Evolutionary conservation across 2,113 vertebrate species (phyloP), one percentile per base, ranked within the genome.

Genomic region (Alectura lathami): DNA sequence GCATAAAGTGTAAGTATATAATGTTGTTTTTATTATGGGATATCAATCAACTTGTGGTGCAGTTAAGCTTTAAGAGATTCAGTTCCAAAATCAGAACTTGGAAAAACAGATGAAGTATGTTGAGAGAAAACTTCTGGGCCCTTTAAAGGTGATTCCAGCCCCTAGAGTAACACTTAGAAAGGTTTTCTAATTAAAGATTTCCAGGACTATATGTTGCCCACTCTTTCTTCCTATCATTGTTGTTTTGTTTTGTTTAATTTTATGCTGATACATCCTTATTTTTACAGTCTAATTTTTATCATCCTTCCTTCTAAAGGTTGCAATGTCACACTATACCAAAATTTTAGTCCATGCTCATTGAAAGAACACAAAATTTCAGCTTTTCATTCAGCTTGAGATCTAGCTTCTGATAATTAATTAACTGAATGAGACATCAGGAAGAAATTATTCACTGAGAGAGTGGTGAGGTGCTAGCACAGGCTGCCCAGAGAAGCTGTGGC

Each of bases 31-130:
- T 45, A 6, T 30, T 48, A 27, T 3, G 21, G 75, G 18, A 56
- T 50, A 48, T 48, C 21, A 45, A 14, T 38, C 12, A 59, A 26
- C 11, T 89, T 89, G 21, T 7, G 64, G 5, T 13, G 6, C 60
- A 53, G 8, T 4, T 48, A 40, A 72, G 1, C 1, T 0, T 36
- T 36, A 13, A 57, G 5, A 12, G 3, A 51, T 21, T 63, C 22
- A n/a, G 8, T 48, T 4, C 13, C 54, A 34, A 77, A 74, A 51
- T 47, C 24, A 60, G 11, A 47, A 7, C n/a, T 76, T n/a, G 17
- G 27, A 62, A 60, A 74, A 38, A 5, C 1, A 27, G 13, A 3
- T 34, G 11, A 66, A 43, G 38, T 66, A 38, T 4, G 7, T 7
- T 38, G 4, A 13, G 17, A 29, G 62, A 17, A 62, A 70, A 38